phyloP scores from a whole-genome alignment of 2,113 vertebrate genomes.

The Pterocles burchelli region DNA sequence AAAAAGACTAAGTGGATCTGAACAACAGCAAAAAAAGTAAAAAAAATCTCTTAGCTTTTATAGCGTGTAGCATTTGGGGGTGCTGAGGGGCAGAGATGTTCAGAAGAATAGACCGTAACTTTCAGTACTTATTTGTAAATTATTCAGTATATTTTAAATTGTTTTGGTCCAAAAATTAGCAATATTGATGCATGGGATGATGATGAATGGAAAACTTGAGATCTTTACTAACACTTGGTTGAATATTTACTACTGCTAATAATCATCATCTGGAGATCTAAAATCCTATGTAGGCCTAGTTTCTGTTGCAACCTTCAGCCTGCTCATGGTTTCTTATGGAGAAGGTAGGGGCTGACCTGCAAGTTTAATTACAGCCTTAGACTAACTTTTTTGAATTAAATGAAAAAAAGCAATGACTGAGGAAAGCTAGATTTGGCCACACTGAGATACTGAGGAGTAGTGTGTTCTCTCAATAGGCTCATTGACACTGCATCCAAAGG shows the following conservation, averaged over 20 bases:
- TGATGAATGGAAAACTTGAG: background rate
- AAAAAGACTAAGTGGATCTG: background rate
- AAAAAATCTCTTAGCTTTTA: background rate
- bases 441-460: background rate
- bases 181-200: background rate
- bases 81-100: background rate
- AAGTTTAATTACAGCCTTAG: background rate
- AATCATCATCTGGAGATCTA: background rate
- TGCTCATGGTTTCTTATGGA: background rate
- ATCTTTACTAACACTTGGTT: background rate
- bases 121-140: background rate
- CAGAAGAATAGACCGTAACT: background rate
- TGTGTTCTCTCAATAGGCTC: background rate
- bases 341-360: background rate
- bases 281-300: background rate
- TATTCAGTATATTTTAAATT: background rate
- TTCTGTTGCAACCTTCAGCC: background rate
- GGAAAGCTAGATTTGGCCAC: background rate
- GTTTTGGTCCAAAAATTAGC: background rate
- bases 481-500: background rate
- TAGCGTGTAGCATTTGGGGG: background rate
- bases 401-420: background rate
- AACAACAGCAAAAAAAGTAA: background rate
- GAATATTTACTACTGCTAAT: background rate
- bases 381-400: background rate